Percentiles rank a stretch among this genome's conserved stretches.
Evolutionary conservation across 2,888 invertebrate genomes (phyloP).

Genomic region (Alsophila aescularia): DNA sequence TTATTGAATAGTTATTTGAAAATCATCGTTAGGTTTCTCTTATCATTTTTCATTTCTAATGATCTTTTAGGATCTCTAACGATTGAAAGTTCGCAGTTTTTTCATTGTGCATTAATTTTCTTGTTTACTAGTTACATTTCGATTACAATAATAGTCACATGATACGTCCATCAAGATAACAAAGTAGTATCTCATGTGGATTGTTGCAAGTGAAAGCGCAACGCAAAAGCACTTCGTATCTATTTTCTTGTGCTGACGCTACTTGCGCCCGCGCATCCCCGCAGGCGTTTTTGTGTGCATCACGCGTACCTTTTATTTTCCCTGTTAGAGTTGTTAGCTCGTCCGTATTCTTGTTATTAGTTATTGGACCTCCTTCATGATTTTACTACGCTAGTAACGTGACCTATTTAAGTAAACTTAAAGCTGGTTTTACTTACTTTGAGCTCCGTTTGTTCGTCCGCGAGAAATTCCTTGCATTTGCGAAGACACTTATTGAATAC

Average conservation of each 20-base stretch:
- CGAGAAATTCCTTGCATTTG: neutral
- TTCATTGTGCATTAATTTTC: too few relatives aligned
- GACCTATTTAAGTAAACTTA: conserved; percentile 5
- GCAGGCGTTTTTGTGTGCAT: conserved; percentile 64
- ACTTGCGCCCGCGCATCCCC: conserved; percentile 60
- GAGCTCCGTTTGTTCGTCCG: neutral
- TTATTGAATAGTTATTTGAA: too few relatives aligned
- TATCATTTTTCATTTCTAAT: too few relatives aligned
- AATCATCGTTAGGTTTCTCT: too few relatives aligned
- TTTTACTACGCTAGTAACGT: conserved; percentile 16
- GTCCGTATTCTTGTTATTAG: conserved; percentile 44
- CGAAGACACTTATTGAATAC: too few relatives aligned
- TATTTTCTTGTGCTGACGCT: conserved; percentile 51
- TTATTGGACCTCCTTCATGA: conserved; percentile 45
- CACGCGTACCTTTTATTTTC: conserved; percentile 75
- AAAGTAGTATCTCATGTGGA: too few relatives aligned
- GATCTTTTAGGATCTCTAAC: too few relatives aligned
- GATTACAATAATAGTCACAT: too few relatives aligned
- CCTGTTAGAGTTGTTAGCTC: conserved; percentile 74
- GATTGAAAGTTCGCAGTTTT: too few relatives aligned
- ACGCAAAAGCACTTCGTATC: neutral
- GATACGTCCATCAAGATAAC: too few relatives aligned
- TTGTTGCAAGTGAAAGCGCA: too few relatives aligned
- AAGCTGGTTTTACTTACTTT: neutral
- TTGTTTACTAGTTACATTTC: too few relatives aligned